phyloP scores from a whole-genome alignment of 2,888 invertebrate species.

The Pomacea canaliculata region DNA sequence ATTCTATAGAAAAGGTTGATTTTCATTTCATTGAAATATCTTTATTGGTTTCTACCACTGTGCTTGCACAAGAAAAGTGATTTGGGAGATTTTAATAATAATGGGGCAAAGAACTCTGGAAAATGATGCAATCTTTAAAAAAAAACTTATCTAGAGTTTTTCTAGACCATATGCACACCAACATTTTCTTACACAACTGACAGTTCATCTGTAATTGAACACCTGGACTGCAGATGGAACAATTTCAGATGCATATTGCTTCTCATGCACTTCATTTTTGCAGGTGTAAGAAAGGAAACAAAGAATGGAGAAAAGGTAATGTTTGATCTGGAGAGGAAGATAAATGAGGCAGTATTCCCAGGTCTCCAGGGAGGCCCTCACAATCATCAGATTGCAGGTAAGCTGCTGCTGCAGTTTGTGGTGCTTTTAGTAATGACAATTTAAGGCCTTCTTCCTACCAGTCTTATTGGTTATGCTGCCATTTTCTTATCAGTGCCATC shows the following conservation, averaged over 20 bases:
- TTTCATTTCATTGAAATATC: not conserved
- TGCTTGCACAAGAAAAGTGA: too few relatives aligned
- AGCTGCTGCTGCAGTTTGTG: not conserved
- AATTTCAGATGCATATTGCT: too few relatives aligned
- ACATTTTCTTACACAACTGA: too few relatives aligned
- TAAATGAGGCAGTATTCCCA: constrained; percentile 92
- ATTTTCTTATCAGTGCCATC: not conserved
- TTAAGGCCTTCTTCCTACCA: not conserved
- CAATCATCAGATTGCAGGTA: constrained; percentile 94
- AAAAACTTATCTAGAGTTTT: too few relatives aligned
- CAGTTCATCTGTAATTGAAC: too few relatives aligned
- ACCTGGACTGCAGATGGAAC: too few relatives aligned
- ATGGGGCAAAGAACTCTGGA: too few relatives aligned
- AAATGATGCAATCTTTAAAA: too few relatives aligned
- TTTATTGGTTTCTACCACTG: too few relatives aligned
- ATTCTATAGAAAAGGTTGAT: constrained; percentile 86
- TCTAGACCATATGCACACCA: too few relatives aligned
- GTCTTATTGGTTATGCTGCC: not conserved
- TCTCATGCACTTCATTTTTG: constrained; percentile 4
- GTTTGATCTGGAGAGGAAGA: constrained; percentile 89
- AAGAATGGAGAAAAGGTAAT: constrained; percentile 86
- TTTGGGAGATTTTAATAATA: too few relatives aligned
- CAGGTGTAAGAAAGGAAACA: constrained; percentile 80
- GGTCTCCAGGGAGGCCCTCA: constrained; percentile 98
- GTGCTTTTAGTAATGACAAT: not conserved